Percentiles rank a stretch among this genome's conserved stretches.
Conservation (phyloP, 2,113 vertebrate genomes). For the Platanista minor region DNA sequence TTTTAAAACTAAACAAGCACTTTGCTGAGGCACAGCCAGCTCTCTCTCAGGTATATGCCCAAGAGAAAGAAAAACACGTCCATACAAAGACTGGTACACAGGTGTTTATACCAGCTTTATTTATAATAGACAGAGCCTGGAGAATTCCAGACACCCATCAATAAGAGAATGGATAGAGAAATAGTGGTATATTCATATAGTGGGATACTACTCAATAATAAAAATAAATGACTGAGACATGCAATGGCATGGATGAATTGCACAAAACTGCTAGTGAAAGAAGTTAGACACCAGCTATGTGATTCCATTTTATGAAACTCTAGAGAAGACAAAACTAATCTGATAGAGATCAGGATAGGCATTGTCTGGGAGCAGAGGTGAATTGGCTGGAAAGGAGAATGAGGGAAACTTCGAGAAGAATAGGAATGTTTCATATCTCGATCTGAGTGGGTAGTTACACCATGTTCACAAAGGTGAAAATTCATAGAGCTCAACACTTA, state of each 20-base stretch:
- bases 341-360: neutral
- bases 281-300: neutral
- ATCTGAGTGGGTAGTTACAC: neutral
- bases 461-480: neutral
- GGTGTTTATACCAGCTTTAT: neutral
- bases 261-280: neutral
- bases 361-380: neutral
- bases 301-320: neutral
- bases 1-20: neutral
- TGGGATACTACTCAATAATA: neutral
- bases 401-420: neutral
- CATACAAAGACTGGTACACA: neutral
- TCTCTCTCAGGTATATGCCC: neutral
- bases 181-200: accelerated
- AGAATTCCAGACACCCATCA: neutral
- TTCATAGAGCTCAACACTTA: neutral
- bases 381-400: neutral
- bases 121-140: neutral
- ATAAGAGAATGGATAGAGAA: neutral
- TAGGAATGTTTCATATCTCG: neutral
- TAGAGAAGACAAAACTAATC: neutral
- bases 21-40: neutral
- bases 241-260: neutral
- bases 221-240: neutral
- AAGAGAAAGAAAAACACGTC: neutral